Percentiles rank a stretch among this genome's conserved stretches.
Conservation (phyloP, 1,140 invertebrate genomes). For the Leptinotarsa undecemlineata region DNA sequence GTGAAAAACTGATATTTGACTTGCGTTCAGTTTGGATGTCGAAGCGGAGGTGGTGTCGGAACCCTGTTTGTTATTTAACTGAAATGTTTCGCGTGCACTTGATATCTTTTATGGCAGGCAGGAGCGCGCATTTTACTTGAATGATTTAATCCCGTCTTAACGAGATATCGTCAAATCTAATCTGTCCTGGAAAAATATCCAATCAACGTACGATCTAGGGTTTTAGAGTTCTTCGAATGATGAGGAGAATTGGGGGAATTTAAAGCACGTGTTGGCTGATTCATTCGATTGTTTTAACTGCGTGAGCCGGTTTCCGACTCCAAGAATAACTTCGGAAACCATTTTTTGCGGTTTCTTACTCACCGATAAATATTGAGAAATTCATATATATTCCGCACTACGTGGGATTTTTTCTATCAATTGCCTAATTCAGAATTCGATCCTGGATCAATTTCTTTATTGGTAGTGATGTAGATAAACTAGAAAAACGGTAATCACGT, state of each 20-base stretch:
- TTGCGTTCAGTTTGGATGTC: slow-evolving; percentile 13
- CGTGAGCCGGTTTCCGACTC: too few species aligned
- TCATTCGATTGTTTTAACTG: too few species aligned
- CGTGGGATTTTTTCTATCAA: too few species aligned
- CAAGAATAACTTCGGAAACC: too few species aligned
- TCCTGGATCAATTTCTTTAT: too few species aligned
- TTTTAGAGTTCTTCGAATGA: not conserved
- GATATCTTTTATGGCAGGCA: slow-evolving; percentile 17
- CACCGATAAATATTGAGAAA: too few species aligned
- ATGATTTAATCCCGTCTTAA: slow-evolving; percentile 17
- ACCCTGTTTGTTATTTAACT: slow-evolving; percentile 18
- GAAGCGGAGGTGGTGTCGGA: slow-evolving; percentile 15
- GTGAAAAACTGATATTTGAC: not conserved
- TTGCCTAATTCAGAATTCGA: too few species aligned
- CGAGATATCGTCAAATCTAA: slow-evolving; percentile 19
- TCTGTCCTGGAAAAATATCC: not conserved
- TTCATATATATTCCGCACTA: too few species aligned
- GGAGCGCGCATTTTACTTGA: not conserved
- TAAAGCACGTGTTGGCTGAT: too few species aligned
- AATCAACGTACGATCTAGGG: not conserved
- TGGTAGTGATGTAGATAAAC: too few species aligned
- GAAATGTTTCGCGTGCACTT: slow-evolving; percentile 27
- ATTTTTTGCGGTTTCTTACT: too few species aligned
- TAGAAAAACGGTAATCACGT: too few species aligned
- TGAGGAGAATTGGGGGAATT: not conserved